Evolutionary conservation across 2,888 invertebrate species (phyloP).

Genomic region (Zelleria hepariella): DNA sequence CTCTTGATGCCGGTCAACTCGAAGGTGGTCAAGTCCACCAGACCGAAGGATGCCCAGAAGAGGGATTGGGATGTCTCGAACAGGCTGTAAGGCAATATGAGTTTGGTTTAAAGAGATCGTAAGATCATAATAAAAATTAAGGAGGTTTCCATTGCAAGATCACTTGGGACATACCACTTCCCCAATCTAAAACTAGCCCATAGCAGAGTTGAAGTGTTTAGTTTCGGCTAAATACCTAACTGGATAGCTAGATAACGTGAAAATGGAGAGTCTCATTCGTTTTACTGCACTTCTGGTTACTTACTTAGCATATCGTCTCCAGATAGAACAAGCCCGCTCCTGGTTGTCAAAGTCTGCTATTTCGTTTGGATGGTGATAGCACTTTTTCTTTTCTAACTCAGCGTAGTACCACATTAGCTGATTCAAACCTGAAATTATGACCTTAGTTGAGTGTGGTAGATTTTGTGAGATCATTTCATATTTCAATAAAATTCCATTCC

Average conservation of each 20-base stretch:
- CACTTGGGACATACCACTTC: neutral
- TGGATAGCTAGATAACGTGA: too few relatives aligned
- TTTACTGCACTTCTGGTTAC: conserved; percentile 10
- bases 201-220: too few relatives aligned
- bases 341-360: conserved; percentile 88
- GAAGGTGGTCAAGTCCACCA: conserved; percentile 94
- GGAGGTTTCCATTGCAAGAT: neutral
- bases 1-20: conserved; percentile 95
- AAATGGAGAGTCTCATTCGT: too few relatives aligned
- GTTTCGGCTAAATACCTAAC: too few relatives aligned
- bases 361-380: conserved; percentile 81
- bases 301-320: conserved; percentile 92
- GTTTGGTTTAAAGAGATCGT: neutral
- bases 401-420: conserved; percentile 95
- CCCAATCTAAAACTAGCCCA: too few relatives aligned
- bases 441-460: too few relatives aligned
- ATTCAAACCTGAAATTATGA: conserved; percentile 77
- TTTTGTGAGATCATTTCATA: too few relatives aligned
- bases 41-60: conserved; percentile 98
- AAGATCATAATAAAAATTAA: neutral
- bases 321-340: conserved; percentile 86
- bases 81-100: conserved; percentile 74
- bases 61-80: conserved; percentile 98
- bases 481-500: too few relatives aligned
- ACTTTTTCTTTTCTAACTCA: conserved; percentile 88